These are phyloP conservation scores for Cryptocephalus primarius DNA, from an alignment of 2,888 invertebrate genomes.

Conservation along the genomic window DNA sequence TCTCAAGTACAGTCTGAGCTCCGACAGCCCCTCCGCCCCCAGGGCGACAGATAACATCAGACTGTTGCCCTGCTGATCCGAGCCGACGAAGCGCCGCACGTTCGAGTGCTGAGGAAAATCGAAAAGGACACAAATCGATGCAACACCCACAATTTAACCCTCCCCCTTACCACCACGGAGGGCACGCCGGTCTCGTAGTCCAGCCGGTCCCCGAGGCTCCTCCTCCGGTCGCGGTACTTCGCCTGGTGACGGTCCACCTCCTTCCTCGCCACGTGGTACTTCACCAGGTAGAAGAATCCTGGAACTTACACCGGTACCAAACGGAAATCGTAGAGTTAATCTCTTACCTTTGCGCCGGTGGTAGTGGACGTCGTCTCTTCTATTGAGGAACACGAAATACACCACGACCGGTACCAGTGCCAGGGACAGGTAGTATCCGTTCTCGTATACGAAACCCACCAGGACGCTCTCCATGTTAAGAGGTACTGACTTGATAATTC, in stretches of 20 bases:
- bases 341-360: conserved; percentile 20
- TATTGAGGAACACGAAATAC: conserved; percentile 20
- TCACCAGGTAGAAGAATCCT: conserved; percentile 28
- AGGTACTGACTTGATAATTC: no score
- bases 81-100: conserved; percentile 40
- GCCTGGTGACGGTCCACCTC: conserved; percentile 22
- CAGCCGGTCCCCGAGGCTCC: conserved; percentile 10
- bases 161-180: conserved; percentile 12
- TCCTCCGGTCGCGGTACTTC: conserved; percentile 9
- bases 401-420: conserved; percentile 22
- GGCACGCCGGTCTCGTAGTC: conserved; percentile 20
- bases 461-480: no score
- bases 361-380: conserved; percentile 14
- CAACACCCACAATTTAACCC: not conserved
- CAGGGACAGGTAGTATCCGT: conserved; percentile 20
- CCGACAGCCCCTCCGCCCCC: conserved; percentile 40
- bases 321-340: not conserved
- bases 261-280: conserved; percentile 22
- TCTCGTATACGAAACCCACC: conserved; percentile 2
- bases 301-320: conserved; percentile 1
- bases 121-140: not conserved
- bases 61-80: conserved; percentile 45
- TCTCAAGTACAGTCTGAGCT: conserved; percentile 44
- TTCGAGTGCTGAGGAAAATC: conserved; percentile 33
- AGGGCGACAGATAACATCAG: conserved; percentile 45